phyloP scores from a whole-genome alignment of 1,140 invertebrate species.

The Lamellibrachia luymesi region DNA sequence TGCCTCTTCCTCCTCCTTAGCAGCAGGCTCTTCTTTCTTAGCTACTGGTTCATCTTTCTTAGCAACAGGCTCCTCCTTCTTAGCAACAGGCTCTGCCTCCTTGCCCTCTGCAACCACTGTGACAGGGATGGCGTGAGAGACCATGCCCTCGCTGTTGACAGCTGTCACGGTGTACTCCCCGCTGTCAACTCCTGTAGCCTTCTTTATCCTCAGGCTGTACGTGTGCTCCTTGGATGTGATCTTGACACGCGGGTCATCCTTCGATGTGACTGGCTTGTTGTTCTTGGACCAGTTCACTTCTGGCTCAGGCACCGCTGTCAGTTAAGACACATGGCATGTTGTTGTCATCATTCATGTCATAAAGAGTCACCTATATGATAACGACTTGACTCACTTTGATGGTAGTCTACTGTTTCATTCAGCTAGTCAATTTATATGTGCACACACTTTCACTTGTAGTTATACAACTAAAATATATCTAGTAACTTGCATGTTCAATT shows the following conservation, averaged over 20 bases:
- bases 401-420: too few species aligned
- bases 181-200: constrained; percentile 32
- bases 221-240: constrained; percentile 12
- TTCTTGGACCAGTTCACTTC: constrained; percentile 16
- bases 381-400: too few species aligned
- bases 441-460: too few species aligned
- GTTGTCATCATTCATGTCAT: neutral
- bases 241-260: constrained; percentile 8
- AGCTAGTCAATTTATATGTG: too few species aligned
- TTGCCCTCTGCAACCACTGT: neutral
- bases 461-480: too few species aligned
- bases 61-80: neutral
- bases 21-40: too few species aligned
- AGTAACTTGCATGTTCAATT: too few species aligned
- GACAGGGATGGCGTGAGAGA: constrained; percentile 14
- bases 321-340: neutral
- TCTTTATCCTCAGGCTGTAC: constrained; percentile 29
- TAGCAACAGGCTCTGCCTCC: neutral
- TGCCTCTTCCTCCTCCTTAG: neutral
- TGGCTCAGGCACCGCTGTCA: neutral
- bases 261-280: neutral
- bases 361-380: too few species aligned
- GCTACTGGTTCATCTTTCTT: neutral
- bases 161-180: constrained; percentile 46
- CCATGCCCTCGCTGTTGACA: constrained; percentile 38